A percentile compares a stretch with the other conserved stretches of the same genome.
Evolutionary conservation across 2,888 invertebrate genomes (phyloP).

Genomic region (Busseola fusca): DNA sequence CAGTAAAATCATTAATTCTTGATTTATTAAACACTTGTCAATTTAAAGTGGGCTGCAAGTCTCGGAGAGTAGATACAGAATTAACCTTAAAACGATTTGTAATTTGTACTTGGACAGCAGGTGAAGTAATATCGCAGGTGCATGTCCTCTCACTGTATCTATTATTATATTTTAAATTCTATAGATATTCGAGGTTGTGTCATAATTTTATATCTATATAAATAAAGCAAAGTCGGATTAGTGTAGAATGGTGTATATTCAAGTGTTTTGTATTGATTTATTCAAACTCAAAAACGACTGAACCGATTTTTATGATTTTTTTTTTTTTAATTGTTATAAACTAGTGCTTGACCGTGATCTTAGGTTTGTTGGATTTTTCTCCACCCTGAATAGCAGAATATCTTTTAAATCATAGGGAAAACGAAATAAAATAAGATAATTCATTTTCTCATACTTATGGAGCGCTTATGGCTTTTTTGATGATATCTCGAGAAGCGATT

Average conservation of each 20-base stretch:
- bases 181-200: constrained; percentile 41
- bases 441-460: too few species aligned
- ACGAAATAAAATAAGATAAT: background rate
- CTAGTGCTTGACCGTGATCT: too few species aligned
- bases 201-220: constrained; percentile 25
- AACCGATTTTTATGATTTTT: background rate
- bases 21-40: constrained; percentile 14
- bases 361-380: background rate
- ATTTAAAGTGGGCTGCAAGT: constrained; percentile 30
- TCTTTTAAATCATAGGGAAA: background rate
- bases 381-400: background rate
- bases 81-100: constrained; percentile 52
- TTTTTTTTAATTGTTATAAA: too few species aligned
- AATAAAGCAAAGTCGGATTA: background rate
- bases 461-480: too few species aligned
- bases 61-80: constrained; percentile 28
- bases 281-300: background rate
- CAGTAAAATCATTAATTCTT: constrained; percentile 20
- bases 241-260: too few species aligned
- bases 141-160: constrained; percentile 47
- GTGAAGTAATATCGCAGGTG: constrained; percentile 48
- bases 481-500: too few species aligned
- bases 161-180: constrained; percentile 39
- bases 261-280: too few species aligned
- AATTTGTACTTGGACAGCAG: constrained; percentile 14